Evolutionary conservation across 2,888 invertebrate species (phyloP), one percentile per base, ranked within the genome.

Genomic region (Terebella lapidaria): DNA sequence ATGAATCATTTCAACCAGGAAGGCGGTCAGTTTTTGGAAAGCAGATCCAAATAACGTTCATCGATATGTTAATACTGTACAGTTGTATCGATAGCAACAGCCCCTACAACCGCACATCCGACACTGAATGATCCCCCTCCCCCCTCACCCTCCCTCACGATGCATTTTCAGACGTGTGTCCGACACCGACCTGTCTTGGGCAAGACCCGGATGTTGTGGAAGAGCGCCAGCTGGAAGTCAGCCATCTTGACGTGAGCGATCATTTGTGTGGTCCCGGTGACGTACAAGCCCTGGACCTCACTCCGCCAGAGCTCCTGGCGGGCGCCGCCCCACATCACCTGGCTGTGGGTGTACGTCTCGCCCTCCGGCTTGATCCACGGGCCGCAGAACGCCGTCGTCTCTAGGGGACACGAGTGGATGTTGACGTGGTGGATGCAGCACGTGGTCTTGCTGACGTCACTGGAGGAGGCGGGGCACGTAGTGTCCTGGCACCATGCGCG

Each of bases 221-320:
- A 66, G 24, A 75, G 59, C 1, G 73, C 74, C 3, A 73, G 55
- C 46, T 74, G 74, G 62, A 72, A 64, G 10, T 63, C 65, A 3
- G 71, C 74, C 2, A 76, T 53, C 62, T 73, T 74, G 64, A 75
- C 73, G 60, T 76, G 76, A 3, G 74, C 74, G 26, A 76, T 75
- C 3, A 76, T 25, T 2, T 73, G 71, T 3, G 72, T 73, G 5
- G 46, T 56, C 1, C 74, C 75, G 4, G 58, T 55, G 2, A 63
- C 57, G 51, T 73, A 72, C 3, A 75, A 60, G 1, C 75, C 74
- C 0, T 59, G 57, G 1, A 76, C 64, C 45, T 57, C 35, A 22
- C 59, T 62, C 2, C 57, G 56, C 62, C 62, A 62, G 61, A 70
- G 71, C 3, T 67, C 71, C 2, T 60, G 59, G 25, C 35, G 27